These are phyloP conservation scores for Ischnus inquisitorius DNA, from an alignment of 2,888 invertebrate genomes.

Conservation along the genomic window DNA sequence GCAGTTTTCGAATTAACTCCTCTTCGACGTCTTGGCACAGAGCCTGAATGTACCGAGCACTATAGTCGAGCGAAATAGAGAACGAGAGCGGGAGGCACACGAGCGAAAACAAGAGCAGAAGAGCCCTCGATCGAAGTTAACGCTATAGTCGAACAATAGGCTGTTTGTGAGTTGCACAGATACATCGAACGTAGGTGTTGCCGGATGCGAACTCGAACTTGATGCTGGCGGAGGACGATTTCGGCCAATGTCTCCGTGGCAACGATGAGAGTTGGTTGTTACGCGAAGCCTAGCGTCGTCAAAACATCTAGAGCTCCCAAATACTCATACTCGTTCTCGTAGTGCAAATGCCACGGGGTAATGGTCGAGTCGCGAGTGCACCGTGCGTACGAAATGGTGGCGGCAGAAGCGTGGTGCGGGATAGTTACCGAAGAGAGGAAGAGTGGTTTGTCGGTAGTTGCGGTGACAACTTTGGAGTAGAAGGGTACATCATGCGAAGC, in stretches of 20 bases:
- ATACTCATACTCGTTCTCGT: constrained; percentile 23
- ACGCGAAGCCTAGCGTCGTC: constrained; percentile 16
- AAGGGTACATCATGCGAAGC: constrained; percentile 33
- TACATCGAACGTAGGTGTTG: constrained; percentile 16
- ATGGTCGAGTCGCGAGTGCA: constrained; percentile 64
- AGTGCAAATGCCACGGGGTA: constrained; percentile 8
- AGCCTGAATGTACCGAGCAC: constrained; percentile 66
- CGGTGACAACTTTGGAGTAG: constrained; percentile 74
- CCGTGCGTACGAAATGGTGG: constrained; percentile 32
- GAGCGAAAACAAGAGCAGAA: constrained; percentile 16
- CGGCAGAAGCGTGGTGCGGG: constrained; percentile 32
- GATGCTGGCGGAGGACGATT: constrained; percentile 32
- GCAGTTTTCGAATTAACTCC: constrained; percentile 80
- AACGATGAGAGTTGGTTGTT: constrained; percentile 7
- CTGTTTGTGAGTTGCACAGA: constrained; percentile 3
- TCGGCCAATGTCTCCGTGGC: not conserved
- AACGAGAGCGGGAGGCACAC: constrained; percentile 13
- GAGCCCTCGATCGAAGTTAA: constrained; percentile 39
- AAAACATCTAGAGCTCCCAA: not conserved
- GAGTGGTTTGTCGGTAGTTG: constrained; percentile 74
- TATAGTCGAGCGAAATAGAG: constrained; percentile 17
- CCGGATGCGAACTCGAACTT: constrained; percentile 15
- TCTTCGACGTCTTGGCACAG: constrained; percentile 73
- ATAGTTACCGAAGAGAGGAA: constrained; percentile 53
- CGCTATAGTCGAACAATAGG: constrained; percentile 44